Conservation (phyloP, 2,113 vertebrate genomes). For the Globicephala melas region DNA sequence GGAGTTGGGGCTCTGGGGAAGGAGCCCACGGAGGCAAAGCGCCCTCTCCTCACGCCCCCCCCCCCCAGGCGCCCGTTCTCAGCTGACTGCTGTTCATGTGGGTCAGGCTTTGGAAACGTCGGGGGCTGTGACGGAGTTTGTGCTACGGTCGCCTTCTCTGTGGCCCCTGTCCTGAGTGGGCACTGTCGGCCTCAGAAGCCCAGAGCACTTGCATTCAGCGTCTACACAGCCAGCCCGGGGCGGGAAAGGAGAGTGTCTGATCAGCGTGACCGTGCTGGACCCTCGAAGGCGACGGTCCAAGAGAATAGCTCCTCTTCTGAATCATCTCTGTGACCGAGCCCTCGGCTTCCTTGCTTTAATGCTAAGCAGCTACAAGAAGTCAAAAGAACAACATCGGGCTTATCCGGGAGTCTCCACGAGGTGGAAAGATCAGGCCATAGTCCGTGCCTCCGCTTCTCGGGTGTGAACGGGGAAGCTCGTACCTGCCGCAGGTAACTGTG, state of each 20-base stretch:
- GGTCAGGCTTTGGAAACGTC: no score
- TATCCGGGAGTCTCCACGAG: neutral
- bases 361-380: neutral
- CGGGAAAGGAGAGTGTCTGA: neutral
- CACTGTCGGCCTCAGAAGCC: neutral
- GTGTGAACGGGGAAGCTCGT: rapidly evolving
- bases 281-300: rapidly evolving
- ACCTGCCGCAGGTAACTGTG: no score
- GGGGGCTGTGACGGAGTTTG: neutral
- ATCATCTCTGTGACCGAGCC: neutral
- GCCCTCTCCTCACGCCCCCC: rapidly evolving
- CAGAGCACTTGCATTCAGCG: rapidly evolving
- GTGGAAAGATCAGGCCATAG: neutral
- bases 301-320: neutral
- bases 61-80: neutral
- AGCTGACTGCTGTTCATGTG: neutral
- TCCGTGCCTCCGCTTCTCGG: neutral
- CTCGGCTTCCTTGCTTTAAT: neutral
- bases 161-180: neutral
- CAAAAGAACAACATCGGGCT: rapidly evolving
- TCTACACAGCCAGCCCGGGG: neutral
- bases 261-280: neutral
- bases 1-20: neutral
- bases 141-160: neutral
- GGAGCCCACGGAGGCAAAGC: rapidly evolving